A percentile compares a stretch with the other conserved stretches of the same genome.
Conservation (phyloP, 30 jellyfish, hydroid and myxozoan species). For the Rhopilema esculentum region DNA sequence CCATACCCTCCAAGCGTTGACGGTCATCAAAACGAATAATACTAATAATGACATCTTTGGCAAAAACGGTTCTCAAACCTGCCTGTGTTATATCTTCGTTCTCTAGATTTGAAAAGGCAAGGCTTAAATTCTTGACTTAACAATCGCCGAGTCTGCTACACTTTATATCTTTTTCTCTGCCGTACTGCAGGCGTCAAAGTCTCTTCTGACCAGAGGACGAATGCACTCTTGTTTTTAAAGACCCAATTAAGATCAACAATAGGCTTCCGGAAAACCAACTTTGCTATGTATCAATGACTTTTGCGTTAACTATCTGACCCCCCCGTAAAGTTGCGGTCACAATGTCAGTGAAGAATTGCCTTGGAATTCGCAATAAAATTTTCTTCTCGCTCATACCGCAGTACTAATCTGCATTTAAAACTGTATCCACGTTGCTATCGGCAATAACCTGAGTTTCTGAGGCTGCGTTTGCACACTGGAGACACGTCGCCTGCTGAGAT, state of each 20-base stretch:
- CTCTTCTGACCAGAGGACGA: constrained; percentile 22
- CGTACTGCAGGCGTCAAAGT: constrained; percentile 18
- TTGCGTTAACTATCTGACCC: constrained; percentile 38
- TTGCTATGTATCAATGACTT: constrained; percentile 61
- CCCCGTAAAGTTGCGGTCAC: constrained; percentile 50
- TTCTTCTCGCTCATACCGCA: constrained; percentile 1
- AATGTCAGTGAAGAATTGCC: constrained; percentile 25
- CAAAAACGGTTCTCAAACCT: background rate
- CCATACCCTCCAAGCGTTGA: background rate
- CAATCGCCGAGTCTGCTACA: background rate
- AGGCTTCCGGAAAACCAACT: constrained; percentile 77
- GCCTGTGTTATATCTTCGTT: background rate
- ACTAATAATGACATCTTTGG: constrained; percentile 7
- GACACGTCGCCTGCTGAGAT: background rate
- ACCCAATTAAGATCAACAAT: constrained; percentile 56
- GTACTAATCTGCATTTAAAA: background rate
- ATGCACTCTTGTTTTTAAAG: constrained; percentile 58
- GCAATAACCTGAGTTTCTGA: background rate
- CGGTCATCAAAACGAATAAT: background rate
- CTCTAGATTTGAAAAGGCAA: background rate
- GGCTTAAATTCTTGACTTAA: background rate
- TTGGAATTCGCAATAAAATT: constrained; percentile 15
- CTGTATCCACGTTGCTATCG: background rate
- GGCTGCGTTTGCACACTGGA: background rate
- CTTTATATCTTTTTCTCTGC: constrained; percentile 1